Base-by-base conservation (phyloP, 2,113 vertebrate genomes). In the Uria lomvia region DNA sequence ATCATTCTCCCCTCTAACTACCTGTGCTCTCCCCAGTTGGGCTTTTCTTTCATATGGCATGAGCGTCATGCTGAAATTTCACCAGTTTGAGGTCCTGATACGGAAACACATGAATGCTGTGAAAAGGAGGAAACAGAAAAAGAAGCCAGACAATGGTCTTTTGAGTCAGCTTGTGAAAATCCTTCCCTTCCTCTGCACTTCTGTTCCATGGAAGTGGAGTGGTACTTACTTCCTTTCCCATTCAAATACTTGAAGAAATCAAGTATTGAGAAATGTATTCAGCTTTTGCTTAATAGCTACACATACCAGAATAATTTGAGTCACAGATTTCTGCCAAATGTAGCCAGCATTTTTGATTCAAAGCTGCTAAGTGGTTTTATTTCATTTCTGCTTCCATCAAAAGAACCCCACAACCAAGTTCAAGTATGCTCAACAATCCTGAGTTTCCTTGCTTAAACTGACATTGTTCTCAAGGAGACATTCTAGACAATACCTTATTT, bases 401-500 rank as follows among this genome's bases (percentile, higher is more conserved):
- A 97, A 96, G 92, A 95, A 93, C 66, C 53, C 74, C 83, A 92
- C 74, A 91, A 95, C 88, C 52, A 93, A 91, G 91, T 91, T 92
- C 83, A 93, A 96, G 94, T 77, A 94, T 45, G 82, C 83, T 92
- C 75, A 86, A 81, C 58, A 94, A 94, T 86, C 78, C 80, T 20
- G 86, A 94, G 88, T 62, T 96, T 86, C 70, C 70, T 89, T 87
- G 73, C 73, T 94, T 94, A 95, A 95, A 92, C 42, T 92, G 94
- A 88, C 86, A 81, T 91, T 95, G 87, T 89, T 97, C 86, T 95
- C 88, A 92, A 87, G 73, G 86, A 97, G 94, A 88, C 94, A 86
- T 73, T 66, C 59, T 50, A 94, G 73, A 85, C 87, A 97, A 95
- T 91, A 96, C 66, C 62, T 82, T 96, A 92, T 90, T 96, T 94